Evolutionary conservation across 2,888 invertebrate species (phyloP), one percentile per base, ranked within the genome.

Genomic region (Pollenia amentaria): DNA sequence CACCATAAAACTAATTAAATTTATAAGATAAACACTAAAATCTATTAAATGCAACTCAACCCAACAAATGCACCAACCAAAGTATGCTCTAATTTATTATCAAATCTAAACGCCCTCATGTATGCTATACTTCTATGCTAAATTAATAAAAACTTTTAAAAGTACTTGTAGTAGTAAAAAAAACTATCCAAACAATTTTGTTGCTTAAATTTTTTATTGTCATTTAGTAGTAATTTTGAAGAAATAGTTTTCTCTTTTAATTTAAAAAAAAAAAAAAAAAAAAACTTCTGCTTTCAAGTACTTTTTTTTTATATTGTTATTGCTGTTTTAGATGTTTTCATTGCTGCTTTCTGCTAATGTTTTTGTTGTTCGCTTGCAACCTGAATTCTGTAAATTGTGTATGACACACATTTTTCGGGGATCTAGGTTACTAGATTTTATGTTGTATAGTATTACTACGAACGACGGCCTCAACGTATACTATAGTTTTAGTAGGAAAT

Each of bases 311-410:
- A 29, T 29, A 69, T 76, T 82, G 14, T 60, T 75, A 40, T 70
- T 69, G 67, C 67, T 64, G 42, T 65, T 77, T 51, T 67, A 51
- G 62, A 60, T 60, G 14, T 29, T 72, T 53, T 72, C 46, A 48
- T 38, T 77, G 64, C 65, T 69, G 29, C 42, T 38, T 72, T 60
- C 64, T 64, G 12, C 16, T 65, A 60, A 16, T 55, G 60, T 82
- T 82, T 48, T 77, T 82, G 69, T 73, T 76, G 72, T 65, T 72
- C 64, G 79, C 11, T 81, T 87, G 80, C 87, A 87, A 87, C 87
- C 84, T 87, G 84, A 84, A 87, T 87, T 87, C 80, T 77, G 80
- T 75, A 87, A 87, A 87, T 84, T 87, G 84, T 87, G 84, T 84
- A 81, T 87, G 87, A 84, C 87, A 84, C 18, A 87, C 84, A 84